Percentiles rank a stretch among this genome's conserved stretches.
These are phyloP conservation scores for Eilema sororculum DNA, from an alignment of 2,888 invertebrate genomes.

Conservation along the genomic window DNA sequence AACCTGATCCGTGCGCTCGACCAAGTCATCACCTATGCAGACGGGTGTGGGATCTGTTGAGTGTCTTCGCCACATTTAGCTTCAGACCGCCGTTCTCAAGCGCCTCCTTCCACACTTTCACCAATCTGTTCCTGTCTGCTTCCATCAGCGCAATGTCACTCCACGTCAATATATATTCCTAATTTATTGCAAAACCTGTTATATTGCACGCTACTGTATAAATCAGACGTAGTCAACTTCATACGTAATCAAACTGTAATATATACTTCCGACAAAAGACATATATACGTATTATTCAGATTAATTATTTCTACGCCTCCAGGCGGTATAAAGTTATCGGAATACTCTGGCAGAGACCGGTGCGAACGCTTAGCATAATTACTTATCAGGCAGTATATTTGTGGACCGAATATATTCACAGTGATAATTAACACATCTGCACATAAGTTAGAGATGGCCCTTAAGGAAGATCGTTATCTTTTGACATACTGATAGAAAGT, in stretches of 20 bases:
- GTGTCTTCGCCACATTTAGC: too few relatives aligned
- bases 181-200: too few relatives aligned
- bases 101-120: too few relatives aligned
- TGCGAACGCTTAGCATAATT: background rate
- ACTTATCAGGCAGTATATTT: background rate
- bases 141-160: too few relatives aligned
- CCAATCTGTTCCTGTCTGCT: too few relatives aligned
- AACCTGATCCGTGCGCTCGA: too few relatives aligned
- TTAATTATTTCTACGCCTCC: background rate
- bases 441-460: background rate
- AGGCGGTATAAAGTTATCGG: background rate
- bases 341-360: background rate
- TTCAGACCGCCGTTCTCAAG: too few relatives aligned
- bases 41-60: too few relatives aligned
- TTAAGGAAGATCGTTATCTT: background rate
- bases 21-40: too few relatives aligned
- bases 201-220: too few relatives aligned
- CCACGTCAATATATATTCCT: too few relatives aligned
- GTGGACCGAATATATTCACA: background rate
- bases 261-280: background rate
- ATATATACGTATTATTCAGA: background rate
- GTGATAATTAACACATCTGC: background rate
- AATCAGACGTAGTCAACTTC: background rate
- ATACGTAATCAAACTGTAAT: background rate
- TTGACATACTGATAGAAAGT: background rate